phyloP scores from a whole-genome alignment of 2,888 invertebrate genomes.

The Tricholauxania praeusta region DNA sequence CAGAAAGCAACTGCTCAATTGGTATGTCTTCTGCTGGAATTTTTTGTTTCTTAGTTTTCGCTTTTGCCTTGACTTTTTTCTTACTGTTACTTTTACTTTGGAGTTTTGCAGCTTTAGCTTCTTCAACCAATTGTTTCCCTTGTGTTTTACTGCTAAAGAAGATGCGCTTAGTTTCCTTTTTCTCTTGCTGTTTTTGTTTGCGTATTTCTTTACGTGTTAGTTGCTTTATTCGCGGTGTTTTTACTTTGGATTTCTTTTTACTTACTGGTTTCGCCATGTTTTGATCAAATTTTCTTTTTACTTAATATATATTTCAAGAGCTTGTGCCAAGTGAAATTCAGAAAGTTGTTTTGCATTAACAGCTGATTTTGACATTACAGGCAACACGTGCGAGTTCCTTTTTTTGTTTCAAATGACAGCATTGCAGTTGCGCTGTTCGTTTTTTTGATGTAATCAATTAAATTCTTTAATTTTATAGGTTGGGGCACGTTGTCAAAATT shows the following conservation, averaged over 20 bases:
- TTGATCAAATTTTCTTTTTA: not conserved
- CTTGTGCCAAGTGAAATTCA: not conserved
- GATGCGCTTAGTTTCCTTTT: conserved; percentile 71
- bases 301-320: not conserved
- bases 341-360: not conserved
- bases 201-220: conserved; percentile 77
- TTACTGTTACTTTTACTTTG: conserved; percentile 22
- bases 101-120: conserved; percentile 47
- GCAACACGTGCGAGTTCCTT: not conserved
- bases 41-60: conserved; percentile 24
- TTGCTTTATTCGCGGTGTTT: conserved; percentile 42
- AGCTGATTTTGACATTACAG: conserved; percentile 7
- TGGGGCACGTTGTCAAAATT: too few relatives aligned
- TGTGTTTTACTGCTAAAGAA: conserved; percentile 60
- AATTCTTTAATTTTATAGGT: too few relatives aligned
- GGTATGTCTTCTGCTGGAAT: conserved; percentile 53
- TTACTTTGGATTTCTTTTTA: conserved; percentile 45
- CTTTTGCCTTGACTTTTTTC: conserved; percentile 37
- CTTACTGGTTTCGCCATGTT: conserved; percentile 53
- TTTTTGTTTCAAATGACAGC: too few relatives aligned
- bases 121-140: conserved; percentile 55
- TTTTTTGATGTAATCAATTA: too few relatives aligned
- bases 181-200: conserved; percentile 77
- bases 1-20: conserved; percentile 51
- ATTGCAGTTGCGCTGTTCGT: too few relatives aligned